A percentile compares a stretch with the other conserved stretches of the same genome.
These are phyloP conservation scores for Criorhina ranunculi DNA, from an alignment of 2,888 invertebrate species.

Conservation along the genomic window DNA sequence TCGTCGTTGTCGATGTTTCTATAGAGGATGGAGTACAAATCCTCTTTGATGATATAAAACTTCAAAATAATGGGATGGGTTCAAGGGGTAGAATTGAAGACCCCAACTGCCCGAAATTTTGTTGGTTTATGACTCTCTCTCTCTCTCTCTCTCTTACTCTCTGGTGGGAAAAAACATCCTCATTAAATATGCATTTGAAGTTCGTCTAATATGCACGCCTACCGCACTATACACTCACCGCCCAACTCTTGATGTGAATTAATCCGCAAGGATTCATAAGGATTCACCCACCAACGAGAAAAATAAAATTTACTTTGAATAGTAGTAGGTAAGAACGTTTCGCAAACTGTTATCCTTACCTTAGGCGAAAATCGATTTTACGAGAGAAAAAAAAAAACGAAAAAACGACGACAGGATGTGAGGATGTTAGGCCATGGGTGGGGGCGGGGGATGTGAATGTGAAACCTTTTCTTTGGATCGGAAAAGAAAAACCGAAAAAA, in stretches of 20 bases:
- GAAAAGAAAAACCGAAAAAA: constrained; percentile 4
- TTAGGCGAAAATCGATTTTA: constrained; percentile 67
- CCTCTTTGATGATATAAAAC: constrained; percentile 69
- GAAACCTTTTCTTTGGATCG: not conserved
- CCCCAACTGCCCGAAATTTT: not conserved
- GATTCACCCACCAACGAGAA: constrained; percentile 4
- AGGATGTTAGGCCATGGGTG: not conserved
- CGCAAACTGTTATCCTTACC: constrained; percentile 61
- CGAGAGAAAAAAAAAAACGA: no score
- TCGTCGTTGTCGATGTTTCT: constrained; percentile 16
- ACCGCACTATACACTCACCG: constrained; percentile 46
- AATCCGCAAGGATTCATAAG: constrained; percentile 43
- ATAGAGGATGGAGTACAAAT: constrained; percentile 33
- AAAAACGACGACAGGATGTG: constrained; percentile 14
- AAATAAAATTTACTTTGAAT: constrained; percentile 43
- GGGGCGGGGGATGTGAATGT: not conserved
- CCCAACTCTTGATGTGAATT: constrained; percentile 26
- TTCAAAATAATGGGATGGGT: constrained; percentile 21
- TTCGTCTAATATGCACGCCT: constrained; percentile 73
- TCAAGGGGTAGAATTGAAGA: not conserved
- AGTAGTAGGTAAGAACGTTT: constrained; percentile 31
- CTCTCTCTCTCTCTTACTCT: constrained; percentile 36
- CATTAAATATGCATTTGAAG: constrained; percentile 75
- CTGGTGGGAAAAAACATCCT: constrained; percentile 66
- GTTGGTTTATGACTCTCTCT: constrained; percentile 54